Percentiles rank a stretch among this genome's conserved stretches.
Evolutionary conservation across 2,113 vertebrate species (phyloP).

Genomic region (Chascanopsetta lugubris): DNA sequence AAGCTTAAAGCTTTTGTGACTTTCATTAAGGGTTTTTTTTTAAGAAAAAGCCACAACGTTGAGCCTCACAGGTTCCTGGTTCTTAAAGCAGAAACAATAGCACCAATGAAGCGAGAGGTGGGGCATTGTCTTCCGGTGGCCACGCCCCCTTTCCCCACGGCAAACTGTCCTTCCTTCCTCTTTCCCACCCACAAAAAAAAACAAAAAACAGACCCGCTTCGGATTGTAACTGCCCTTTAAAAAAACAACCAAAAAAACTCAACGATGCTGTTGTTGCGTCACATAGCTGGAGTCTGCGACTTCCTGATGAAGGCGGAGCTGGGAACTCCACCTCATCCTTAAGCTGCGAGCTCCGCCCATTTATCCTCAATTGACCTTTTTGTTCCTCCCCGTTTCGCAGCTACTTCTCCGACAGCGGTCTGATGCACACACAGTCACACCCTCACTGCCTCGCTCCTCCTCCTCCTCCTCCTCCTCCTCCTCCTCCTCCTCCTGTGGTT

Average conservation of each 20-base stretch:
- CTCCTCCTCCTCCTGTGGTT: conserved; percentile 42
- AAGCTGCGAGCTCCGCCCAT: conserved; percentile 6
- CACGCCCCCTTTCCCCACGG: not conserved
- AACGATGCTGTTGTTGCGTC: conserved; percentile 2
- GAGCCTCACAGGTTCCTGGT: conserved; percentile 46
- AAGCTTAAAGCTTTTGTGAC: conserved; percentile 25
- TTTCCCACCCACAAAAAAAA: too few relatives aligned
- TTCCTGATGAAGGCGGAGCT: too few relatives aligned
- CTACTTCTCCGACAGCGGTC: conserved; percentile 47
- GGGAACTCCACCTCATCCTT: not conserved
- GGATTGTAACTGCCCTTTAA: conserved; percentile 42
- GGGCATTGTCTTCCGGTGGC: conserved; percentile 67
- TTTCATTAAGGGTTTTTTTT: too few relatives aligned
- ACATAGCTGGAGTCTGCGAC: not conserved
- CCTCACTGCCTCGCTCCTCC: conserved; percentile 44
- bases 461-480: not conserved
- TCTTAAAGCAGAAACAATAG: conserved; percentile 58
- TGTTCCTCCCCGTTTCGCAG: conserved; percentile 45
- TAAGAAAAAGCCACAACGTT: conserved; percentile 64
- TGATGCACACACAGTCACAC: conserved; percentile 55
- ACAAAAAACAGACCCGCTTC: conserved; percentile 38
- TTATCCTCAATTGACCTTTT: not conserved
- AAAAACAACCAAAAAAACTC: not conserved
- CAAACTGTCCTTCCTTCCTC: not conserved
- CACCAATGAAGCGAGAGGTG: conserved; percentile 65